Evolutionary conservation across 2,888 invertebrate genomes (phyloP).

Genomic region (Machimus rusticus): DNA sequence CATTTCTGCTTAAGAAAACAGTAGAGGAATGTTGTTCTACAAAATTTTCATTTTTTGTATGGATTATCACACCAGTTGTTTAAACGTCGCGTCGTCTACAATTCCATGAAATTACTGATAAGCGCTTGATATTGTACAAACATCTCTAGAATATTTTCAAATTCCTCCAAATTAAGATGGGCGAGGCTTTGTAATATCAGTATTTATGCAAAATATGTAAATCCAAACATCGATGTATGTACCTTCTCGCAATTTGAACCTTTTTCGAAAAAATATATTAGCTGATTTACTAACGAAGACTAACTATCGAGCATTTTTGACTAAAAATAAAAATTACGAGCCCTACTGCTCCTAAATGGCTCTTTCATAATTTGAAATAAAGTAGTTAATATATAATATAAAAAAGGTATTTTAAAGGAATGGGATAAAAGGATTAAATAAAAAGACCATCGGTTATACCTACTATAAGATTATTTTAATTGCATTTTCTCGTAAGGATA

Average conservation of each 20-base stretch:
- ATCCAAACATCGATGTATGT: no score
- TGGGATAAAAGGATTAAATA: background rate
- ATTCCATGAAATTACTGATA: background rate
- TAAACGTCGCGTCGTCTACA: background rate
- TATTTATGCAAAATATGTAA: no score
- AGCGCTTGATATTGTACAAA: background rate
- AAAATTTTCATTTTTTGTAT: background rate
- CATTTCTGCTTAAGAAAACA: background rate
- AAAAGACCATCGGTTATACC: background rate
- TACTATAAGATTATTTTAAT: constrained; percentile 2
- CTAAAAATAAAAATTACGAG: no score
- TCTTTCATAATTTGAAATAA: background rate
- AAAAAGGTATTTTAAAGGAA: background rate
- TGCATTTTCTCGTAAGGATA: constrained; percentile 2
- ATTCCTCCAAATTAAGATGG: no score
- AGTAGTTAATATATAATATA: background rate
- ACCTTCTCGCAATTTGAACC: no score
- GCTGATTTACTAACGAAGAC: no score
- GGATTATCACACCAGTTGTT: background rate
- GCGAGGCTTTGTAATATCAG: no score
- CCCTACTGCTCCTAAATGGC: background rate
- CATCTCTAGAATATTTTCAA: no score
- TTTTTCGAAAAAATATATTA: no score
- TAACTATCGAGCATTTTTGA: no score
- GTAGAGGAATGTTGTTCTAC: background rate